Base-by-base conservation (phyloP, 2,113 vertebrate species). In the Eidolon helvum region DNA sequence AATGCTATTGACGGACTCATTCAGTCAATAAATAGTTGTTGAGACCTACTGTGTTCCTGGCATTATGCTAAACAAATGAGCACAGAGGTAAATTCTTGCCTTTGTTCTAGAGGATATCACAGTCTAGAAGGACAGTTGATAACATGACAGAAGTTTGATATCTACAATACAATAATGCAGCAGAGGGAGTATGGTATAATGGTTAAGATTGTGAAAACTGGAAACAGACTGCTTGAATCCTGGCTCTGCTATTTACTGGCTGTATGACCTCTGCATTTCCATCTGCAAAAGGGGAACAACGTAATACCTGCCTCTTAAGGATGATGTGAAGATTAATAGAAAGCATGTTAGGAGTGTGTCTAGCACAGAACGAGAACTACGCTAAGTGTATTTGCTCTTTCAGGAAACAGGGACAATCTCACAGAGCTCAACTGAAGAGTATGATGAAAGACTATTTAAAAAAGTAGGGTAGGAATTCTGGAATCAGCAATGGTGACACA, bases 131-230 rank as follows among this genome's bases (percentile, higher is more conserved):
- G 87, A 83, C 24, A 57, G 55, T 7, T 57, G 69, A 43, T 43
- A 38, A 35, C 0, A 5, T 26, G 15, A 22, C 50, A 38, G 21
- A 63, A 50, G 38, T 50, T 16, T 61, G 11, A 68, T 48, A 55
- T 26, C 28, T 48, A 15, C 19, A 30, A 9, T 80, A 40, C 16
- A 84, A 10, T 7, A 55, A 15, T n/a, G 38, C 22, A 30, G 21
- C 15, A 10, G 30, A 87, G 28, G 21, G 15, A 55, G n/a, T 24
- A 28, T 57, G 59, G 53, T 7, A 2, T 8, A 3, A 35, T 18
- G 8, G 4, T 4, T 43, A 50, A 53, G 19, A 21, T 2, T 0
- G 0, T 35, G 38, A 21, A 40, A 55, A 79, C 2, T n/a, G 38
- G 18, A 71, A 48, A 35, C 40, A 55, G 33, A 28, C 4, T n/a